phyloP scores from a whole-genome alignment of 2,797 vertebrate genomes.

The Tolypeutes matacus region DNA sequence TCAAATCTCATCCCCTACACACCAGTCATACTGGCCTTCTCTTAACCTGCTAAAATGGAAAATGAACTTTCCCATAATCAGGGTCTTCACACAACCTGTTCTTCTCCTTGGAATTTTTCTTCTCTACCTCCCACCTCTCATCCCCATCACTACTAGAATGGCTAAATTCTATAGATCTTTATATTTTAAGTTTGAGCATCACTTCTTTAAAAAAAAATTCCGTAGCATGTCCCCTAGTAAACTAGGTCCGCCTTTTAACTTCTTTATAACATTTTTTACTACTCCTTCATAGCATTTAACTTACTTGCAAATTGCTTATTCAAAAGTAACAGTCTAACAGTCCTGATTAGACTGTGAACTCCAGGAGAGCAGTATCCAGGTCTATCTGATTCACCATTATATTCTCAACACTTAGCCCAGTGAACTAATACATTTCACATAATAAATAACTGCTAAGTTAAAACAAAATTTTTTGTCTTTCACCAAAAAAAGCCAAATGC shows the following conservation, averaged over 20 bases:
- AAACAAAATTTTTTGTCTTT: constrained; percentile 16
- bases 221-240: background rate
- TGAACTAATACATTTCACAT: constrained; percentile 59
- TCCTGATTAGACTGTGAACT: background rate
- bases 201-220: background rate
- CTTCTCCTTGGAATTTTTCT: background rate
- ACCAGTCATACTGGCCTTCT: background rate
- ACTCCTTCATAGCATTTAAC: background rate
- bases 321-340: no score
- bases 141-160: background rate
- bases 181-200: background rate
- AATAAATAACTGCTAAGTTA: background rate
- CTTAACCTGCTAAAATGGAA: background rate
- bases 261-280: background rate
- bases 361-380: background rate
- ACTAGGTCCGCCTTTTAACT: constrained; percentile 9
- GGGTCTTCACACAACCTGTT: background rate
- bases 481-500: background rate
- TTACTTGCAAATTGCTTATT: constrained; percentile 2
- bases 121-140: background rate
- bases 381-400: background rate
- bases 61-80: background rate
- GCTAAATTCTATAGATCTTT: background rate
- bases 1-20: background rate
- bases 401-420: background rate